These are phyloP conservation scores for Nomada ferruginata DNA, from an alignment of 2,888 invertebrate genomes.

Conservation along the genomic window DNA sequence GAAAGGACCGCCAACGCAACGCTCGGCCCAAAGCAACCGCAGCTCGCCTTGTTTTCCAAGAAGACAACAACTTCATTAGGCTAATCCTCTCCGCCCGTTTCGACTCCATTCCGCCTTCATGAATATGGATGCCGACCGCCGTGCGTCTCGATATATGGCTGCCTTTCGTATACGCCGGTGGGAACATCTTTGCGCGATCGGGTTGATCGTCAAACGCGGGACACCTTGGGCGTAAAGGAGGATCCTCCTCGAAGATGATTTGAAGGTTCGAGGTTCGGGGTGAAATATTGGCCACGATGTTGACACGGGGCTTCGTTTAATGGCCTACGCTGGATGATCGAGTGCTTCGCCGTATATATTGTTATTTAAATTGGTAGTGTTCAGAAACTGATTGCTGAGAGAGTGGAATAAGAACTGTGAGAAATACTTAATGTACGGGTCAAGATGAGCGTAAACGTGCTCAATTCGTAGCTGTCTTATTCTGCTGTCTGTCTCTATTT, in stretches of 20 bases:
- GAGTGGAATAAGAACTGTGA: no score
- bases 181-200: constrained; percentile 56
- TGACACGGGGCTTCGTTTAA: no score
- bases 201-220: constrained; percentile 50
- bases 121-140: constrained; percentile 78
- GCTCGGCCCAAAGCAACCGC: constrained; percentile 74
- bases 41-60: constrained; percentile 79
- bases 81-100: constrained; percentile 79
- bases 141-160: constrained; percentile 57
- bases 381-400: no score
- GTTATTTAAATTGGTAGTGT: no score
- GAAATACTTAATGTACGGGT: no score
- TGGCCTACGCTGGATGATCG: no score
- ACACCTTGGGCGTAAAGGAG: constrained; percentile 24
- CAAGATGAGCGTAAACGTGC: no score
- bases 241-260: background rate
- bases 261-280: background rate
- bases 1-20: constrained; percentile 63
- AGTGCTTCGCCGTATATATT: no score
- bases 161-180: constrained; percentile 51
- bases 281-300: background rate
- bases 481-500: no score
- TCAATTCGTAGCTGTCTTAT: no score
- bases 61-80: constrained; percentile 84
- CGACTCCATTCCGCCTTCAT: constrained; percentile 77